Percentiles rank a stretch among this genome's conserved stretches.
Conservation (phyloP, 2,113 vertebrate genomes). For the Numenius arquata region DNA sequence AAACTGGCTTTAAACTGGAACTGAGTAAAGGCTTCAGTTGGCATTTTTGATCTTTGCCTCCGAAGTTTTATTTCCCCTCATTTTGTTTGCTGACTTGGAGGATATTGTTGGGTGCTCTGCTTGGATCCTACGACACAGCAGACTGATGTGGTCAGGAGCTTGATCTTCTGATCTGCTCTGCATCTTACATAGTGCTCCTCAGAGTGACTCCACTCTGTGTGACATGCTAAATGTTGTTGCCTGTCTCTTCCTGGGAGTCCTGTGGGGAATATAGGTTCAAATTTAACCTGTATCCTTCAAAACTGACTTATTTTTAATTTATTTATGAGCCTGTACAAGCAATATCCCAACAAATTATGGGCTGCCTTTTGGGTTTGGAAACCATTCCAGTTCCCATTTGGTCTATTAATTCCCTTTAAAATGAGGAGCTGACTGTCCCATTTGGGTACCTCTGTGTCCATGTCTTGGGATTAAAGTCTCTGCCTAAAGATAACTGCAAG, state of each 20-base stretch:
- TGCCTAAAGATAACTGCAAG: background rate
- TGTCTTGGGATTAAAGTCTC: background rate
- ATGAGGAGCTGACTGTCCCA: rapidly evolving
- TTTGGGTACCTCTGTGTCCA: background rate
- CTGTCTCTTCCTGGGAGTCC: background rate
- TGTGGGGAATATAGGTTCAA: background rate
- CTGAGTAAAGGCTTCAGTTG: background rate
- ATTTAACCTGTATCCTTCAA: background rate
- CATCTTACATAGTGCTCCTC: background rate
- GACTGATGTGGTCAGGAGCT: background rate
- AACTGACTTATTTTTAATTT: background rate
- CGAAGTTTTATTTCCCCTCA: background rate
- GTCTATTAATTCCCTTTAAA: background rate
- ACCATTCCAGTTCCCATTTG: background rate
- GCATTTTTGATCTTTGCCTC: background rate
- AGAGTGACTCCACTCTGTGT: background rate
- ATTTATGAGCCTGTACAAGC: background rate
- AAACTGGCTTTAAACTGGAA: background rate
- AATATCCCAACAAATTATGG: background rate
- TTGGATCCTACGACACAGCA: background rate
- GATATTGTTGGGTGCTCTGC: rapidly evolving
- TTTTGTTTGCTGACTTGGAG: background rate
- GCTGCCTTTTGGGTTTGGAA: background rate
- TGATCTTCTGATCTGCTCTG: background rate
- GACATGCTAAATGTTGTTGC: background rate